phyloP scores from a whole-genome alignment of 2,888 invertebrate species.

The Desoria tigrina region DNA sequence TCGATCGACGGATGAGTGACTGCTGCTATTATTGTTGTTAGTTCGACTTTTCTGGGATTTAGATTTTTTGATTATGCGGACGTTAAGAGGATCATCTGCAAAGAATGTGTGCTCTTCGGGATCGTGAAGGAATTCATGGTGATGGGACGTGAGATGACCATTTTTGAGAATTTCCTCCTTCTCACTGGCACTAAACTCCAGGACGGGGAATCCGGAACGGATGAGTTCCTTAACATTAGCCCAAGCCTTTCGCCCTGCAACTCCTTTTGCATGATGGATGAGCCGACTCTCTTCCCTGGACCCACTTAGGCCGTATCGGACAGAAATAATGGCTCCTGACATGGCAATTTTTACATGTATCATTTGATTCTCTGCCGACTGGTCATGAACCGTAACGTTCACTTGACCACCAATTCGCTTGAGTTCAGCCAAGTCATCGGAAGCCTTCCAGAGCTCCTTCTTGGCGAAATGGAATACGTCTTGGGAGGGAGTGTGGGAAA shows the following conservation, averaged over 20 bases:
- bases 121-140: slow-evolving; percentile 88
- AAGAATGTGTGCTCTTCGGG: slow-evolving; percentile 86
- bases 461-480: slow-evolving; percentile 93
- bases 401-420: slow-evolving; percentile 87
- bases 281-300: slow-evolving; percentile 86
- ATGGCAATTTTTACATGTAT: slow-evolving; percentile 82
- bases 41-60: slow-evolving; percentile 30
- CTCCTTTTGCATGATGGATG: slow-evolving; percentile 83
- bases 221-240: slow-evolving; percentile 83
- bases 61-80: slow-evolving; percentile 72
- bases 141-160: slow-evolving; percentile 81
- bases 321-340: slow-evolving; percentile 82
- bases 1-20: slow-evolving; percentile 9
- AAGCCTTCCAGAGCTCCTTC: slow-evolving; percentile 84
- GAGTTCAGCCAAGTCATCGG: slow-evolving; percentile 82
- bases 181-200: slow-evolving; percentile 84
- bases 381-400: slow-evolving; percentile 86
- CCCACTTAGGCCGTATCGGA: slow-evolving; percentile 90
- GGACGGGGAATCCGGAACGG: slow-evolving; percentile 72
- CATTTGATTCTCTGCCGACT: slow-evolving; percentile 53
- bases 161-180: slow-evolving; percentile 83
- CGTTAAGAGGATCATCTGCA: slow-evolving; percentile 93
- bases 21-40: slow-evolving; percentile 9
- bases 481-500: slow-evolving; percentile 83
- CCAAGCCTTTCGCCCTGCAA: slow-evolving; percentile 90